Percentiles rank a stretch among this genome's conserved stretches.
phyloP scores from a whole-genome alignment of 2,113 vertebrate genomes.

The Candoia aspera region DNA sequence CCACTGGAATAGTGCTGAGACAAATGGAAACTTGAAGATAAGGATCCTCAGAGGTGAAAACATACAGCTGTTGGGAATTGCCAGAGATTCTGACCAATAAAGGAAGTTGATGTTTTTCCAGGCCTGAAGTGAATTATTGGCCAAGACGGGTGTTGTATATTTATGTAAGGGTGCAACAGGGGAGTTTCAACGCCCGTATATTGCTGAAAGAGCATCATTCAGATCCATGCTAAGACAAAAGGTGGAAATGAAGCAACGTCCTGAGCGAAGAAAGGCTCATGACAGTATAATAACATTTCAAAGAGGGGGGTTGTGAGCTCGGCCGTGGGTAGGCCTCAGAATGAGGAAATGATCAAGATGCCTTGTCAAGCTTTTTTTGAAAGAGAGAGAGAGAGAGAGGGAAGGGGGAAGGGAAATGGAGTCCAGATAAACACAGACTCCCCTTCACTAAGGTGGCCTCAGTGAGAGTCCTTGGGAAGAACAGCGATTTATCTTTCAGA shows the following conservation, averaged over 20 bases:
- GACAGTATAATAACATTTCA: conserved; percentile 95
- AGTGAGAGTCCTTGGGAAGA: conserved; percentile 75
- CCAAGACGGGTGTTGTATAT: conserved; percentile 92
- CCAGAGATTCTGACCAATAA: conserved; percentile 92
- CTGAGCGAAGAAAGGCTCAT: conserved; percentile 88
- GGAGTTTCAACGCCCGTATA: conserved; percentile 90
- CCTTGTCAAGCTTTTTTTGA: conserved; percentile 80
- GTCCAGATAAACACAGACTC: conserved; percentile 48
- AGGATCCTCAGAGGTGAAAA: conserved; percentile 83
- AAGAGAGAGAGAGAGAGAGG: conserved; percentile 55
- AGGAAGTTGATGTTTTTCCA: conserved; percentile 99
- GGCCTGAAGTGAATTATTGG: conserved; percentile 87
- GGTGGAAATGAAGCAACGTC: conserved; percentile 99
- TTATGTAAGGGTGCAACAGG: conserved; percentile 93
- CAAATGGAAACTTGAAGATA: conserved; percentile 88
- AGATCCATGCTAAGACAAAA: conserved; percentile 96
- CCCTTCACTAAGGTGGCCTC: conserved; percentile 60
- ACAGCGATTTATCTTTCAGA: conserved; percentile 72
- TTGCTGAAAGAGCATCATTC: conserved; percentile 98
- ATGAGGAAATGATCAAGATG: conserved; percentile 88
- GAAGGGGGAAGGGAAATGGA: neutral
- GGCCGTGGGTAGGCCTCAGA: conserved; percentile 73
- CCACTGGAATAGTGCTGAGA: conserved; percentile 81
- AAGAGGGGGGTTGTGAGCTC: conserved; percentile 75
- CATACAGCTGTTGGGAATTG: conserved; percentile 88